Conservation (phyloP, 2,797 vertebrate species). For the Spinibarbus caldwelli region DNA sequence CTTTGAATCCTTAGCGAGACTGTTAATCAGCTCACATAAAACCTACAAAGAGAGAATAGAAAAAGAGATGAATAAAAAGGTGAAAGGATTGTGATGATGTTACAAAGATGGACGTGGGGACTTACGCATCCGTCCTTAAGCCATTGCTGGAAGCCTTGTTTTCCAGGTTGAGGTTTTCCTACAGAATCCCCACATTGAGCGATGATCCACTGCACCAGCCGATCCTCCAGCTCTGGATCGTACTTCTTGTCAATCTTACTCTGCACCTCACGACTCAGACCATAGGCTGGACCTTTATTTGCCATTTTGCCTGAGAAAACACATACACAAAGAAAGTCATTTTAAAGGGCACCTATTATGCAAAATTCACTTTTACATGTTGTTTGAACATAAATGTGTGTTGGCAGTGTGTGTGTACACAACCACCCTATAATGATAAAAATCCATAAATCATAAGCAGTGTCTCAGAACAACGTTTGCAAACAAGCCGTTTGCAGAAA, state of each 20-base stretch:
- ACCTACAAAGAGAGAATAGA: slow-evolving; percentile 73
- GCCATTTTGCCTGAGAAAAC: slow-evolving; percentile 81
- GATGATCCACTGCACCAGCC: slow-evolving; percentile 89
- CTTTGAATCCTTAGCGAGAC: slow-evolving; percentile 80
- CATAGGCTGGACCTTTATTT: slow-evolving; percentile 89
- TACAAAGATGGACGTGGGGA: slow-evolving; percentile 44
- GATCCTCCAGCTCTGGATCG: slow-evolving; percentile 89
- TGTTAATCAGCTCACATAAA: slow-evolving; percentile 91
- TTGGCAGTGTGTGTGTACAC: neutral
- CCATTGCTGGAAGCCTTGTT: slow-evolving; percentile 91
- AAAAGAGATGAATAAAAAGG: neutral
- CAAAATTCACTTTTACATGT: neutral
- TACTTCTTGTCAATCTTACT: slow-evolving; percentile 97
- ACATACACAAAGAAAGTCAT: slow-evolving; percentile 8
- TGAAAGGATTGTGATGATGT: neutral
- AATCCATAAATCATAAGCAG: neutral
- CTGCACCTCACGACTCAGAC: slow-evolving; percentile 92
- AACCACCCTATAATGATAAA: neutral
- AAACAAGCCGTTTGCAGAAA: too few relatives aligned
- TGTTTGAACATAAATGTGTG: neutral
- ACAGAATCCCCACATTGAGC: slow-evolving; percentile 81
- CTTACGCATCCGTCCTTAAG: slow-evolving; percentile 93
- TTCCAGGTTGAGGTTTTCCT: slow-evolving; percentile 81
- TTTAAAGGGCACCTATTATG: neutral
- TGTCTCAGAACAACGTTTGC: too few relatives aligned